Evolutionary conservation across 2,797 vertebrate species (phyloP), one percentile per base, ranked within the genome.

Genomic region (Sciaenops ocellatus): DNA sequence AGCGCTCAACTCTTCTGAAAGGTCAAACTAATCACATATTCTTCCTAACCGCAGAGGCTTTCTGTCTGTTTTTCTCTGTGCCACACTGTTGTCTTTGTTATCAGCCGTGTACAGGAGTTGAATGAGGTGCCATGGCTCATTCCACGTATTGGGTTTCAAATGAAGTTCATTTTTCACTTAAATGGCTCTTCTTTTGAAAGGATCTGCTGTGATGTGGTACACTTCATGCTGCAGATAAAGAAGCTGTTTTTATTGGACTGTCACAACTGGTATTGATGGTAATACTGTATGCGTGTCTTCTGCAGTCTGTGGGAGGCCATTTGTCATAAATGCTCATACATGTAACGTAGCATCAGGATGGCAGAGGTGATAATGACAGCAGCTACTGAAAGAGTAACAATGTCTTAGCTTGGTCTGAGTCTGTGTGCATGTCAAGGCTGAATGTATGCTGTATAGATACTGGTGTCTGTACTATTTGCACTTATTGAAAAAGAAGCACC

Each of bases 1-100:
- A 47, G 46, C 28, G 12, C 46, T 17, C 50, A 9, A 16, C 51
- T 75, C 52, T 41, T 52, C 20, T 44, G 34, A 69, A 86, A 87
- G 85, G 84, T 86, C 84, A 87, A 38, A 60, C 44, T 41, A 80
- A 65, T 79, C 44, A 68, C 71, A 66, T 26, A 55, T 15, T 71
- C 18, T 26, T 66, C 47, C 5, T 56, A 56, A 71, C n/a, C 17
- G 24, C 47, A 41, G 20, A 57, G 52, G 24, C 61, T 66, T 50
- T n/a, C 18, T 10, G 8, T n/a, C 18, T 15, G 8, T 41, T 16
- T 28, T 44, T 30, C 48, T 46, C 57, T 12, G 22, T 17, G 30
- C 34, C 55, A 50, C n/a, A 8, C 48, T 52, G 16, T 15, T 3
- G 30, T 64, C 38, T 74, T 56, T 75, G 78, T 85, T 83, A 84